Conservation (phyloP, 2,888 invertebrate genomes). For the Onthophagus sagittarius region DNA sequence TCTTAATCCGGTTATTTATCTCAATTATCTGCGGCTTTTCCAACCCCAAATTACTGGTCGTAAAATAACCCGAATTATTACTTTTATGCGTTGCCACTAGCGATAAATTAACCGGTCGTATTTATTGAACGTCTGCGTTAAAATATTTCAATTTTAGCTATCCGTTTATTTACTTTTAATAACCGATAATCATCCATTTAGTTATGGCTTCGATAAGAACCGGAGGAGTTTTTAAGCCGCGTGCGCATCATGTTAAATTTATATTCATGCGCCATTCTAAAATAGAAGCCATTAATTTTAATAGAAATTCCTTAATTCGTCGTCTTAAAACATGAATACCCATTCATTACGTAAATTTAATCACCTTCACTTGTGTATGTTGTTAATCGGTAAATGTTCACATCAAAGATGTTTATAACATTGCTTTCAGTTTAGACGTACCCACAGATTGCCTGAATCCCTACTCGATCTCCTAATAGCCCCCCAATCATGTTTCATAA, state of each 20-base stretch:
- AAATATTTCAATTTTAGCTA: neutral
- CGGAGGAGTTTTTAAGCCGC: neutral
- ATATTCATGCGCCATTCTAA: neutral
- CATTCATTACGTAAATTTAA: neutral
- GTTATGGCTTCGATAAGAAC: neutral
- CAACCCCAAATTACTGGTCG: neutral
- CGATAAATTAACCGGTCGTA: neutral
- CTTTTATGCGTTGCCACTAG: neutral
- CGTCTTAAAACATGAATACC: neutral
- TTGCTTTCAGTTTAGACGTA: neutral
- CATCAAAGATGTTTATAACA: neutral
- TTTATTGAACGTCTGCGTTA: neutral
- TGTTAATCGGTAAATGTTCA: neutral
- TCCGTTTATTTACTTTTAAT: neutral
- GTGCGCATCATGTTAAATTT: neutral
- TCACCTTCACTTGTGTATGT: neutral
- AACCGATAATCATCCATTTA: neutral
- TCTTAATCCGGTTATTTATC: neutral
- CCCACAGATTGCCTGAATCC: neutral
- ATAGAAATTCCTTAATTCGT: neutral
- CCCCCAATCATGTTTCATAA: conserved; percentile 11
- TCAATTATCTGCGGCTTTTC: neutral
- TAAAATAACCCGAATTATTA: neutral
- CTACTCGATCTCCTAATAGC: conserved; percentile 2
- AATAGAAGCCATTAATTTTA: no score